A percentile compares a stretch with the other conserved stretches of the same genome.
Evolutionary conservation across 2,113 vertebrate species (phyloP).

Genomic region (Tragulus kanchil): DNA sequence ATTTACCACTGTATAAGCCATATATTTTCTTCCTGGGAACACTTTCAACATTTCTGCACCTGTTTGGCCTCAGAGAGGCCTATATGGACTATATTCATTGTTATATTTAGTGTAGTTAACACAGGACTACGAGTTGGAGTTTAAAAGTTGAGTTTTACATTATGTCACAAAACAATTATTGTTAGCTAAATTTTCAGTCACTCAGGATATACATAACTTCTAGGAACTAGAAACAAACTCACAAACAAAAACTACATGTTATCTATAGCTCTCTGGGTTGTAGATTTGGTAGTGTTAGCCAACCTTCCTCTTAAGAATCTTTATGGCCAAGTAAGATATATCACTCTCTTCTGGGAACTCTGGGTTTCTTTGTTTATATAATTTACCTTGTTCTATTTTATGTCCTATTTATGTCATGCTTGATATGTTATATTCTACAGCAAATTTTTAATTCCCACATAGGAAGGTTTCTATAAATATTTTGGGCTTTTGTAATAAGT

Average conservation of each 20-base stretch:
- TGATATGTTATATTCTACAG: background rate
- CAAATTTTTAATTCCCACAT: background rate
- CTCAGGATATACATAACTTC: background rate
- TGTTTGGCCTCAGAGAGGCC: background rate
- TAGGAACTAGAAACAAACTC: background rate
- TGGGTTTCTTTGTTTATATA: background rate
- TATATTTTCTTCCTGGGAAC: background rate
- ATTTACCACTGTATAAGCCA: background rate
- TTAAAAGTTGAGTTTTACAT: constrained; percentile 7
- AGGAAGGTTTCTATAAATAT: background rate
- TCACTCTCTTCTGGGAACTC: background rate
- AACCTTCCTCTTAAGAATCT: background rate
- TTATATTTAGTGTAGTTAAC: background rate
- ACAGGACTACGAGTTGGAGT: background rate
- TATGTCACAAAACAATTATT: background rate
- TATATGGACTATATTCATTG: background rate
- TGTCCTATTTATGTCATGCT: background rate
- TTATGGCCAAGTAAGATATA: background rate
- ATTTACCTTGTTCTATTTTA: background rate
- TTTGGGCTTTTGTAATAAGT: background rate
- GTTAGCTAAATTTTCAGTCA: background rate
- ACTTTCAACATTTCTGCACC: background rate
- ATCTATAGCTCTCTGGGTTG: background rate
- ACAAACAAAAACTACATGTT: background rate
- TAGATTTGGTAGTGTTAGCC: background rate